Conservation (phyloP, 1,140 invertebrate genomes). For the Myzus persicae region DNA sequence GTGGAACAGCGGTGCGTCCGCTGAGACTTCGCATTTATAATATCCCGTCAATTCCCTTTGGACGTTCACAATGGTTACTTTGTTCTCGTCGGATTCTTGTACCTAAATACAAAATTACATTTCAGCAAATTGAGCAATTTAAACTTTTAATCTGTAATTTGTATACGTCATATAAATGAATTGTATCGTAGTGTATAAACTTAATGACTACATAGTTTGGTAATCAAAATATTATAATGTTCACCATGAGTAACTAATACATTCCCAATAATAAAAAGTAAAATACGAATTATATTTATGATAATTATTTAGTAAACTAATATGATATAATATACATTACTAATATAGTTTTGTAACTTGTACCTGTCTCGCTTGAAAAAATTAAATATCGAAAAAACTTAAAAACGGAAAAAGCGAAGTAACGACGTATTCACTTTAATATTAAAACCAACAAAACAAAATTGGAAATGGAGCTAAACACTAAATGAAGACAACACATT, state of each 20-base stretch:
- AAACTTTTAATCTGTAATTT: not conserved
- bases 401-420: no score
- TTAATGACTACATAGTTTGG: no score
- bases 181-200: not conserved
- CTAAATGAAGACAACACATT: no score
- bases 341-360: no score
- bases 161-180: not conserved
- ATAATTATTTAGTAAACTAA: not conserved
- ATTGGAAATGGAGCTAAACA: no score
- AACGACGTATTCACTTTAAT: no score
- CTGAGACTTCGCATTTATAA: constrained; percentile 84
- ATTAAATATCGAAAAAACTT: no score
- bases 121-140: not conserved
- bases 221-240: no score
- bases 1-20: constrained; percentile 84
- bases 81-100: constrained; percentile 67
- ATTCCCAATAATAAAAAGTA: not conserved
- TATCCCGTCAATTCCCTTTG: constrained; percentile 68
- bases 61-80: constrained; percentile 69
- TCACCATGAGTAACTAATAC: not conserved
- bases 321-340: no score
- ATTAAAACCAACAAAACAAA: no score
- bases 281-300: not conserved
- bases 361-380: no score
- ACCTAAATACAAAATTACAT: constrained; percentile 65